phyloP scores from a whole-genome alignment of 2,888 invertebrate species.

The Crossocerus cetratus region DNA sequence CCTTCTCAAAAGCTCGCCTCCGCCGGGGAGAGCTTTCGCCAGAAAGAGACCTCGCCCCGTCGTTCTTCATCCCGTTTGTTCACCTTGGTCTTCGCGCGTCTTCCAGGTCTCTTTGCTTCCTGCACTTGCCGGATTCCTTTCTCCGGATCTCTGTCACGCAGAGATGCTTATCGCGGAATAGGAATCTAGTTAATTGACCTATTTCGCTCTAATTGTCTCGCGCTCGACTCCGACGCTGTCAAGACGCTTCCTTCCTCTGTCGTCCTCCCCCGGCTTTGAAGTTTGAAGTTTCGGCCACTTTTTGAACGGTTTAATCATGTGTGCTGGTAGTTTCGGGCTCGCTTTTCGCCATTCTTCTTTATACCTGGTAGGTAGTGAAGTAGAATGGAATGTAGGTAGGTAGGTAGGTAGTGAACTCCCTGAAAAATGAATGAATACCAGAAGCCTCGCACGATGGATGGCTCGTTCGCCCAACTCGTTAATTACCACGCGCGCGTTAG shows the following conservation, averaged over 20 bases:
- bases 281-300: too few species aligned
- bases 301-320: too few species aligned
- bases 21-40: conserved; percentile 33
- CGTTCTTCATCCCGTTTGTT: conserved; percentile 38
- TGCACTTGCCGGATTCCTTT: conserved; percentile 9
- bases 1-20: conserved; percentile 35
- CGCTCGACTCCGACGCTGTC: neutral
- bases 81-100: conserved; percentile 9
- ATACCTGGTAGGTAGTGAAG: too few species aligned
- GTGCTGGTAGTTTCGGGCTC: too few species aligned
- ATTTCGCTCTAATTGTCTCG: conserved; percentile 39
- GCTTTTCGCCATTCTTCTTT: too few species aligned
- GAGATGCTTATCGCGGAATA: conserved; percentile 39
- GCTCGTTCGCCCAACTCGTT: too few species aligned
- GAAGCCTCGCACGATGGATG: too few species aligned
- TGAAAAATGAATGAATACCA: too few species aligned
- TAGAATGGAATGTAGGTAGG: too few species aligned
- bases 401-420: too few species aligned
- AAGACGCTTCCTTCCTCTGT: neutral
- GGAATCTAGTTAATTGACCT: conserved; percentile 48
- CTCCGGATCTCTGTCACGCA: conserved; percentile 31
- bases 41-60: conserved; percentile 34
- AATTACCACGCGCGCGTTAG: too few species aligned
- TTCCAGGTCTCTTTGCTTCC: neutral
- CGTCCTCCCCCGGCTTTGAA: neutral